Base-by-base conservation (phyloP, 2,797 vertebrate genomes). In the Protosalanx chinensis region DNA sequence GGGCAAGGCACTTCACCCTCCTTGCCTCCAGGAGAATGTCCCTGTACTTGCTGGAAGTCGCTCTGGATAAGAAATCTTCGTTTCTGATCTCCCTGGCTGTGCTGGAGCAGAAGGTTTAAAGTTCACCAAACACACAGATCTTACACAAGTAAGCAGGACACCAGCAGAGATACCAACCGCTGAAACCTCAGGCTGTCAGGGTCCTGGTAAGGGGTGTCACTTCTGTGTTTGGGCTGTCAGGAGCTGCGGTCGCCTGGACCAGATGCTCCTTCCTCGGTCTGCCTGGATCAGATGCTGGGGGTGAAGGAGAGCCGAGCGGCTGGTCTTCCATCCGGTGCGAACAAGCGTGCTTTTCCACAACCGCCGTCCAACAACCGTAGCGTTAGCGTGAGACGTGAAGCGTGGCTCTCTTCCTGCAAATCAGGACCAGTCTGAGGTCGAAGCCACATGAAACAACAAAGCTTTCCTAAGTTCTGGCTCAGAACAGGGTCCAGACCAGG, bases 401-500 rank as follows among this genome's bases (percentile, higher is more conserved):
- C 79, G 86, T 82, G 79, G 72, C 18, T 72, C 69, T 58, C 41
- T 72, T 72, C 37, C 81, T 72, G 82, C 69, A 88, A 90, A 89
- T 82, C 84, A 86, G 80, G 82, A 88, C 82, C 78, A 67, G 76
- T 87, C 87, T 82, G n/a, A 82, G 68, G 81, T 30, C 69, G n/a
- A 71, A 71, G 89, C 91, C 91, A 89, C 90, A 91, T 88, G 82
- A 85, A 88, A 88, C 77, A 82, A 82, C 81, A 83, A 81, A 83
- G 1, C 76, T 69, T 78, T 67, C 75, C 78, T 75, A 32, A 83
- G 61, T 68, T 76, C 82, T 90, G 91, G 88, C 89, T 84, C 62
- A 64, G 81, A 82, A 82, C 62, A 5, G 80, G 70, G 80, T 67
- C 84, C 73, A 0, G 29, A 77, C 79, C 64, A 60, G 79, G 75